Evolutionary conservation across 2,888 invertebrate genomes (phyloP), one percentile per base, ranked within the genome.

Genomic region (Pyrrhia umbra): DNA sequence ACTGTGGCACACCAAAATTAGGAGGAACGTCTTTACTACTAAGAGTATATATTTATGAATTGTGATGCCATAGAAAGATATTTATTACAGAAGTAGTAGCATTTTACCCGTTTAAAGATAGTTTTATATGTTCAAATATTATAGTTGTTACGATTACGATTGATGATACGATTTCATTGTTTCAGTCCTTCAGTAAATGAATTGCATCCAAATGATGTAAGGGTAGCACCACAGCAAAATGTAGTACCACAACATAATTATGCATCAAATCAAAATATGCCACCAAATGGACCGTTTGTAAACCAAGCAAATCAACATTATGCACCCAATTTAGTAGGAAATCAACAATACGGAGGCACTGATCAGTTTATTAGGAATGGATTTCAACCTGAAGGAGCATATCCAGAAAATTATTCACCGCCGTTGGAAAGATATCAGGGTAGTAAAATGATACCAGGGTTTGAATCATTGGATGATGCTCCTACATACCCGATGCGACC

Each of bases 111-210:
- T n/a, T n/a, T n/a, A n/a, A n/a, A n/a, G n/a, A n/a, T n/a, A n/a
- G n/a, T n/a, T n/a, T n/a, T n/a, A n/a, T n/a, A n/a, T n/a, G n/a
- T n/a, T n/a, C n/a, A n/a, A n/a, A n/a, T n/a, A n/a, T n/a, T n/a
- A n/a, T n/a, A n/a, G n/a, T n/a, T n/a, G n/a, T n/a, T n/a, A n/a
- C n/a, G n/a, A n/a, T n/a, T n/a, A n/a, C n/a, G n/a, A n/a, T n/a
- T n/a, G n/a, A n/a, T n/a, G n/a, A 42, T 23, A 10, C 0, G 13
- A 6, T 6, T 27, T 46, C 40, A 15, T 10, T 37, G 37, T 66
- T 71, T 15, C 72, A 66, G 66, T 16, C 66, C 71, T 34, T 71
- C 71, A 34, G 27, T 45, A 30, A 71, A 49, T 64, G 66, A 66
- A 39, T 1, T 25, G 2, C 20, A 10, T 20, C 43, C 37, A 13